phyloP scores from a whole-genome alignment of 2,888 invertebrate species.

The Harpagoxenus sublaevis region DNA sequence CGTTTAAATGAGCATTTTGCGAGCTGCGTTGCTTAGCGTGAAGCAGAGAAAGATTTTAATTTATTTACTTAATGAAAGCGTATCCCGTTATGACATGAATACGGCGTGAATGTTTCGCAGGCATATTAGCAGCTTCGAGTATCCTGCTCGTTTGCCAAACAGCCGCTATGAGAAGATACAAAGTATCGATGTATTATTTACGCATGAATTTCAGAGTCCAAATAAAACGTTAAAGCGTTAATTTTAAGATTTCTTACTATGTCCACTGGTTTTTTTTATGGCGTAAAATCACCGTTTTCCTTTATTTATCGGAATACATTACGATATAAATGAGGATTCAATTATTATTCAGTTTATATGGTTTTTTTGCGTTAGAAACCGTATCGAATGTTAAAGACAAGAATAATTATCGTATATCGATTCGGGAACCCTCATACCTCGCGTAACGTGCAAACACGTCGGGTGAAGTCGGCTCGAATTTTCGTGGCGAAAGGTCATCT shows the following conservation, averaged over 20 bases:
- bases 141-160: constrained; percentile 13
- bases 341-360: not conserved
- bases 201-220: not conserved
- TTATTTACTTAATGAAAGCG: constrained; percentile 51
- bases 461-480: constrained; percentile 38
- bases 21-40: not conserved
- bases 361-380: not conserved
- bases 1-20: constrained; percentile 2
- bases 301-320: not conserved
- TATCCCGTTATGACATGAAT: constrained; percentile 46
- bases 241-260: not conserved
- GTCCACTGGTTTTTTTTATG: not conserved
- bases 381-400: not conserved
- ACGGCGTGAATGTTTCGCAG: constrained; percentile 9
- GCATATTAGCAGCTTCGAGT: constrained; percentile 21
- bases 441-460: not conserved
- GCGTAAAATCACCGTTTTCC: not conserved
- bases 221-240: not conserved
- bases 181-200: constrained; percentile 25
- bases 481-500: constrained; percentile 65
- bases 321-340: not conserved
- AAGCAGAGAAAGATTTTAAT: constrained; percentile 28
- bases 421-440: not conserved
- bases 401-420: not conserved
- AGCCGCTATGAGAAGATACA: not conserved